Percentiles rank a stretch among this genome's conserved stretches.
These are phyloP conservation scores for Atrichornis clamosus DNA, from an alignment of 2,113 vertebrate genomes.

Conservation along the genomic window DNA sequence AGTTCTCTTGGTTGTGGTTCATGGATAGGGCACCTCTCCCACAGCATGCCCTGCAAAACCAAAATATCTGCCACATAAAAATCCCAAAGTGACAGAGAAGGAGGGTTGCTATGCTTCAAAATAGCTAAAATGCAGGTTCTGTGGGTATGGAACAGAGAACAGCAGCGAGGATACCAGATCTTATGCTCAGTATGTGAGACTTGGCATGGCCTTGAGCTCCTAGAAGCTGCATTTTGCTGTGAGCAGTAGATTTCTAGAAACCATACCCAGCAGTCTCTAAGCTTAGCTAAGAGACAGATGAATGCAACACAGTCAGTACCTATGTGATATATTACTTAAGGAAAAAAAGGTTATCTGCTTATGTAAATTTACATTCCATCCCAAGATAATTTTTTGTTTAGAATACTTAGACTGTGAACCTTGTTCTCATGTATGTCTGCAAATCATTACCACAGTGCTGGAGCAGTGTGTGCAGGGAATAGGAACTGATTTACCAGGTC, in stretches of 20 bases:
- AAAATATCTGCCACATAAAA: neutral
- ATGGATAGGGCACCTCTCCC: neutral
- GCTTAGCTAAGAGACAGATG: neutral
- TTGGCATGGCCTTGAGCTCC: neutral
- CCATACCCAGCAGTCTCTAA: neutral
- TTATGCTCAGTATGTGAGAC: neutral
- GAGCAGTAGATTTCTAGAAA: neutral
- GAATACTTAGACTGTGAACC: neutral
- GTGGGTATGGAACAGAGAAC: neutral
- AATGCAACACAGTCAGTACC: neutral
- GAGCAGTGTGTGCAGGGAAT: neutral
- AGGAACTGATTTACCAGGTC: neutral
- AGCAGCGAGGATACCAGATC: neutral
- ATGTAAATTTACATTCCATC: conserved; percentile 19
- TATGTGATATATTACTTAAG: neutral
- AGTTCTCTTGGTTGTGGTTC: neutral
- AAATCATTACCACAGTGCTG: neutral
- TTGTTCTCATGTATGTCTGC: neutral
- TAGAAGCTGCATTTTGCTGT: neutral
- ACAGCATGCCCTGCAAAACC: neutral
- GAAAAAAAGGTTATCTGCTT: conserved; percentile 19
- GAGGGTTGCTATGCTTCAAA: neutral
- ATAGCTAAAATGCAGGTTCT: neutral
- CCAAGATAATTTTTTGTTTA: neutral
- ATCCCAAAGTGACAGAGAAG: neutral